A percentile compares a stretch with the other conserved stretches of the same genome.
Conservation (phyloP, 2,797 vertebrate species). For the Chiloscyllium punctatum region DNA sequence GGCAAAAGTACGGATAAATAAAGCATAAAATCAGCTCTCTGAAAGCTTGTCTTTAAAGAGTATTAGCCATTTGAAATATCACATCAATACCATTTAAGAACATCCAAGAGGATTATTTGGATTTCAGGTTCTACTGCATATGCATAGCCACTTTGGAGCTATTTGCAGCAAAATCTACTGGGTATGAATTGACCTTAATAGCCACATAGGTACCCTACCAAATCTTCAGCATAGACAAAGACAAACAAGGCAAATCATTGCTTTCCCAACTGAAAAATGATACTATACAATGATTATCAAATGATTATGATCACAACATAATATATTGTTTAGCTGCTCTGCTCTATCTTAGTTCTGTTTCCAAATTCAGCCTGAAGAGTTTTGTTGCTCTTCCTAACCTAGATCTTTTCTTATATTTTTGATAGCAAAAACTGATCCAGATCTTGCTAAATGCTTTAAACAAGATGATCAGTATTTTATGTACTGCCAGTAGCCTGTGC, state of each 20-base stretch:
- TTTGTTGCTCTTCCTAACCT: not conserved
- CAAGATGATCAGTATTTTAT: not conserved
- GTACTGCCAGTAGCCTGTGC: not conserved
- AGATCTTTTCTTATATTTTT: too few relatives aligned
- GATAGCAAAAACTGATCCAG: not conserved
- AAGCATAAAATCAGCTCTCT: not conserved
- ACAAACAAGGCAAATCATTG: not conserved
- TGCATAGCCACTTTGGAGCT: not conserved
- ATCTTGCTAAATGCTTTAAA: not conserved
- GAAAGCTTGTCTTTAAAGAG: not conserved
- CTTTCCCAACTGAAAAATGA: not conserved
- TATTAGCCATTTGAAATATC: not conserved
- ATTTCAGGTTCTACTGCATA: not conserved
- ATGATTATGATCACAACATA: not conserved
- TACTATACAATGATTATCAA: not conserved
- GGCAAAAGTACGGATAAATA: not conserved
- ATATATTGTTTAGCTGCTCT: not conserved
- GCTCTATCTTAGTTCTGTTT: not conserved
- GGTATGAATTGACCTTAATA: not conserved
- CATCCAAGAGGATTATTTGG: not conserved
- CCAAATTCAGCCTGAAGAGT: not conserved
- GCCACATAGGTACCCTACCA: not conserved
- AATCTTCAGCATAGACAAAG: not conserved
- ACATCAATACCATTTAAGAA: not conserved
- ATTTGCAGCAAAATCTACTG: not conserved